Conservation (phyloP, 1,140 invertebrate species). For the Rhizoglyphus robini region DNA sequence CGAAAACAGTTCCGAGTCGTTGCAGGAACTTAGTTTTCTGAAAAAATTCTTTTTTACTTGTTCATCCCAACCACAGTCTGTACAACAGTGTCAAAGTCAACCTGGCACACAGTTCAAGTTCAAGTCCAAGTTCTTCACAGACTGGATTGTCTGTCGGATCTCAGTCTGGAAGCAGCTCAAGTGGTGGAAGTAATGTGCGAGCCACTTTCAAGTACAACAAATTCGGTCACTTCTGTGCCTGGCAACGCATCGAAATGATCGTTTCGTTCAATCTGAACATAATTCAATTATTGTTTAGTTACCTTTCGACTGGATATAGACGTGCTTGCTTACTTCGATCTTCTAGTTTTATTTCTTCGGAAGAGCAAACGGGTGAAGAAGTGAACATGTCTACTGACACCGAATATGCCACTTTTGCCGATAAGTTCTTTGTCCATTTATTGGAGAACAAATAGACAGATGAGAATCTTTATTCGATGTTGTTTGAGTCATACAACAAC, state of each 20-base stretch:
- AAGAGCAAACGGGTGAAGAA: slow-evolving; percentile 10
- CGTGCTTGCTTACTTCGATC: slow-evolving; percentile 43
- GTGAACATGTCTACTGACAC: background rate
- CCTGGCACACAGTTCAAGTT: too few relatives aligned
- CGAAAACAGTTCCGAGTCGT: background rate
- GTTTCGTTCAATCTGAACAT: slow-evolving; percentile 47
- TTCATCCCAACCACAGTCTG: background rate
- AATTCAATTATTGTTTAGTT: slow-evolving; percentile 64
- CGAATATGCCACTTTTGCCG: too few relatives aligned
- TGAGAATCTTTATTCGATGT: background rate
- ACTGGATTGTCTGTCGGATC: slow-evolving; percentile 14
- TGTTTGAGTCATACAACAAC: background rate
- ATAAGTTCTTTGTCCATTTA: background rate
- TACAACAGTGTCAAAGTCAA: too few relatives aligned
- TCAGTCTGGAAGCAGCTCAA: background rate
- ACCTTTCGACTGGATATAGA: slow-evolving; percentile 72
- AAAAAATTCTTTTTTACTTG: slow-evolving; percentile 5
- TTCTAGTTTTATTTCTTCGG: background rate
- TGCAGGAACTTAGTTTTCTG: background rate
- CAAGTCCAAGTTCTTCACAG: slow-evolving; percentile 14
- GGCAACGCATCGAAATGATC: slow-evolving; percentile 50
- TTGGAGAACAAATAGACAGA: background rate
- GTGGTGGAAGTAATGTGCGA: background rate
- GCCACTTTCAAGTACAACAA: slow-evolving; percentile 20
- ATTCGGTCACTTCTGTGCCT: slow-evolving; percentile 43